Conservation (phyloP, 1,140 invertebrate species). For the Zophobas atratus region DNA sequence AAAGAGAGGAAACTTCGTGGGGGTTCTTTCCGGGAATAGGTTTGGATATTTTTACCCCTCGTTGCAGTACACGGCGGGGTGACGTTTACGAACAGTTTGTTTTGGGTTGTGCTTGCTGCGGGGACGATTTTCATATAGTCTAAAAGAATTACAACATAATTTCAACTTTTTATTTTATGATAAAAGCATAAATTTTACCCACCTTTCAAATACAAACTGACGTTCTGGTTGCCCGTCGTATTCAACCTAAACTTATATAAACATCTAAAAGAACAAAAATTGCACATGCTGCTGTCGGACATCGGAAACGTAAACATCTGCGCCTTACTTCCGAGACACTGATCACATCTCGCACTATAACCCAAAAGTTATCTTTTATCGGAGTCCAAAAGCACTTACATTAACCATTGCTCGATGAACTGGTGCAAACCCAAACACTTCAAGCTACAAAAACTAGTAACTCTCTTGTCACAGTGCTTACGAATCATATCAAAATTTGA, state of each 20-base stretch:
- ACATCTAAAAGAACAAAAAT: background rate
- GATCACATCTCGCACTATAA: background rate
- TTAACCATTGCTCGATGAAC: background rate
- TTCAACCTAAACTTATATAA: background rate
- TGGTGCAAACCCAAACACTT: background rate
- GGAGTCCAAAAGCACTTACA: background rate
- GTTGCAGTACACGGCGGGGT: no score
- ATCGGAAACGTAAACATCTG: background rate
- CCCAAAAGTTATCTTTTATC: background rate
- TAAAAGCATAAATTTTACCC: background rate
- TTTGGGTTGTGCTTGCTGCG: no score
- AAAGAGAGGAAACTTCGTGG: no score
- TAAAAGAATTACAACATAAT: no score
- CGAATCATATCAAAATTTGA: background rate
- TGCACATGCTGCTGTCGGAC: background rate
- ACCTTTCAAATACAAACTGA: background rate
- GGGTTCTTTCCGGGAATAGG: no score
- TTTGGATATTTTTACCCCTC: no score
- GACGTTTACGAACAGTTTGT: no score
- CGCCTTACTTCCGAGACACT: background rate
- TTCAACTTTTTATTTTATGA: background rate
- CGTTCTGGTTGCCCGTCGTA: background rate
- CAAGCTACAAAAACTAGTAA: background rate
- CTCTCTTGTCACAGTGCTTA: background rate
- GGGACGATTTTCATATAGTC: no score